These are phyloP conservation scores for Archivesica marissinica DNA, from an alignment of 1,140 invertebrate genomes.

Conservation along the genomic window DNA sequence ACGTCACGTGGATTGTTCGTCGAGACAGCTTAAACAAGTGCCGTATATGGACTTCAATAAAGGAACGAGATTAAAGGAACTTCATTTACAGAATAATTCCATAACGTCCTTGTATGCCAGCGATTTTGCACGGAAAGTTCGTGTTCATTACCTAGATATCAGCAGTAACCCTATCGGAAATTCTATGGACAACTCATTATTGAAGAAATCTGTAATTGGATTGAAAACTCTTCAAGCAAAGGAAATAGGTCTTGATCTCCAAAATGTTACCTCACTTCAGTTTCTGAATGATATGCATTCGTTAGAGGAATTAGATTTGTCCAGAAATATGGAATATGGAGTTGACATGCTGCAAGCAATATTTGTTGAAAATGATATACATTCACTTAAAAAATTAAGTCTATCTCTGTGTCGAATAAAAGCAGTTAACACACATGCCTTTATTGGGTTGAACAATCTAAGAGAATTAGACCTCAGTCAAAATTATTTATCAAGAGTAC, in stretches of 20 bases:
- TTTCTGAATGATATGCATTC: constrained; percentile 23
- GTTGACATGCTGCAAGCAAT: constrained; percentile 48
- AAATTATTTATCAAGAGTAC: constrained; percentile 45
- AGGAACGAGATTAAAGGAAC: constrained; percentile 17
- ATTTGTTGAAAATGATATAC: constrained; percentile 47
- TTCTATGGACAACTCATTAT: constrained; percentile 6
- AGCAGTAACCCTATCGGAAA: constrained; percentile 39
- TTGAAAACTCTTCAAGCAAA: constrained; percentile 26
- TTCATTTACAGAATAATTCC: constrained; percentile 51
- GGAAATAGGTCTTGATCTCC: constrained; percentile 42
- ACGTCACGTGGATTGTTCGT: constrained; percentile 41
- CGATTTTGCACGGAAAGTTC: constrained; percentile 16
- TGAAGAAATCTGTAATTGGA: background rate
- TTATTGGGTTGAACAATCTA: constrained; percentile 44
- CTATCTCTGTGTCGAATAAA: constrained; percentile 33
- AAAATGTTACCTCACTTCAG: constrained; percentile 42
- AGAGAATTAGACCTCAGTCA: constrained; percentile 50
- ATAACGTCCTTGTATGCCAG: background rate
- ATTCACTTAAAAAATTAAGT: constrained; percentile 22
- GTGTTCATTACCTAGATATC: constrained; percentile 6
- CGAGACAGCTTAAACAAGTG: constrained; percentile 21
- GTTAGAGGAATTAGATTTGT: constrained; percentile 49
- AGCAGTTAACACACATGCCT: constrained; percentile 43
- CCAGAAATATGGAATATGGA: constrained; percentile 45
- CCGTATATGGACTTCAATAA: constrained; percentile 35